phyloP scores from a whole-genome alignment of 1,140 invertebrate species.

The Sycophila sp. region DNA sequence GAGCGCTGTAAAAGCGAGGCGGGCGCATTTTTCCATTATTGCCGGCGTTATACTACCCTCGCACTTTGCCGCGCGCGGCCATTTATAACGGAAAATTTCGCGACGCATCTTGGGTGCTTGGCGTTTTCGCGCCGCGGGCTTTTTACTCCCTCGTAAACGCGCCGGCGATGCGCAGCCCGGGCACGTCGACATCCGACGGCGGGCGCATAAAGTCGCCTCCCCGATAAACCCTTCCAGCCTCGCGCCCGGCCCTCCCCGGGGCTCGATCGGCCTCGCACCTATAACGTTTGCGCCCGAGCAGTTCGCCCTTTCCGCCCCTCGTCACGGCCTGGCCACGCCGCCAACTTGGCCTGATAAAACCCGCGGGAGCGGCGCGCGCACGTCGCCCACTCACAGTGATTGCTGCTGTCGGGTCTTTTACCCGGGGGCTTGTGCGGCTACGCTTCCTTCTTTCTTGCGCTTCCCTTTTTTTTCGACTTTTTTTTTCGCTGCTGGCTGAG shows the following conservation, averaged over 20 bases:
- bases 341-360: neutral
- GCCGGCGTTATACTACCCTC: too few relatives aligned
- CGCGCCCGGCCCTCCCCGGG: neutral
- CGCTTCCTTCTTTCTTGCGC: too few relatives aligned
- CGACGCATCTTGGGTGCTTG: neutral
- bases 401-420: too few relatives aligned
- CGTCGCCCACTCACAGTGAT: neutral
- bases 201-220: constrained; percentile 13
- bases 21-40: too few relatives aligned
- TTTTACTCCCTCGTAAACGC: constrained; percentile 34
- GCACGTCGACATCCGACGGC: constrained; percentile 28
- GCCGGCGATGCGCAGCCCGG: neutral
- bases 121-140: neutral
- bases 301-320: neutral
- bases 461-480: too few relatives aligned
- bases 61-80: neutral
- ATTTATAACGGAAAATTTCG: constrained; percentile 12
- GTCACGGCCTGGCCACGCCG: neutral
- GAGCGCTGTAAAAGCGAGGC: too few relatives aligned
- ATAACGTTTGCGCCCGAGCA: neutral
- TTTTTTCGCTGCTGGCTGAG: too few relatives aligned
- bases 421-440: too few relatives aligned
- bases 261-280: neutral
- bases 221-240: constrained; percentile 18
- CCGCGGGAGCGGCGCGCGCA: neutral